These are phyloP conservation scores for Ophiothrix spiculata DNA, from an alignment of 35 echinoderm and acorn worm species.

Conservation along the genomic window DNA sequence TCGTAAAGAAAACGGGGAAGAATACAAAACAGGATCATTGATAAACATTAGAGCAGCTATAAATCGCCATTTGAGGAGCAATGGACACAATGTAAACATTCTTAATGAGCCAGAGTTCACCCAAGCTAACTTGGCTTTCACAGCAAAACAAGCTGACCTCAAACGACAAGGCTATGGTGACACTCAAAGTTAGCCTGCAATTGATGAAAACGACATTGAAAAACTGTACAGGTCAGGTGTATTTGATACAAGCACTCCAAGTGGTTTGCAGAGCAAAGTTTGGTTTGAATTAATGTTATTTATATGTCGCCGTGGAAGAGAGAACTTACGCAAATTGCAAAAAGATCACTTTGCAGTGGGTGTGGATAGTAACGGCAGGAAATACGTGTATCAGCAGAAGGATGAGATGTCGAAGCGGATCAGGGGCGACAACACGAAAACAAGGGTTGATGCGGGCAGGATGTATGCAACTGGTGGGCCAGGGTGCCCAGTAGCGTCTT, in stretches of 20 bases:
- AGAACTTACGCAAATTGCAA: background rate
- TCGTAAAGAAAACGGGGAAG: background rate
- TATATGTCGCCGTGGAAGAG: background rate
- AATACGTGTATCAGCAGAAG: background rate
- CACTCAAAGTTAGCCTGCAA: background rate
- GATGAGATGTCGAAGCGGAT: slow-evolving; percentile 4
- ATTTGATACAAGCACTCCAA: background rate
- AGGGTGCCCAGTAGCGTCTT: slow-evolving; percentile 10
- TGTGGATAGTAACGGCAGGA: background rate
- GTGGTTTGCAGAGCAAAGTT: slow-evolving; percentile 16
- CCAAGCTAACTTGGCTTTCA: slow-evolving; percentile 5
- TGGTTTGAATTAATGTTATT: slow-evolving; percentile 13
- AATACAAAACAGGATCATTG: slow-evolving; percentile 23
- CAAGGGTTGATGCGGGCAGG: background rate
- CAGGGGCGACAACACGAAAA: background rate
- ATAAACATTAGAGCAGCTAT: slow-evolving; percentile 11
- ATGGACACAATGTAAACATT: slow-evolving; percentile 2
- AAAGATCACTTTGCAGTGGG: background rate
- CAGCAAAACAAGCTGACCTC: slow-evolving; percentile 1
- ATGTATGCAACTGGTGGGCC: slow-evolving; percentile 5
- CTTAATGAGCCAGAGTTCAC: slow-evolving; percentile 7
- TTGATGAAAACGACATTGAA: background rate
- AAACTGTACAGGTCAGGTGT: slow-evolving; percentile 13
- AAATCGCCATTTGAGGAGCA: slow-evolving; percentile 1
- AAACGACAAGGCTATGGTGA: background rate